Conservation (phyloP, 1,140 invertebrate species). For the Diprion similis region DNA sequence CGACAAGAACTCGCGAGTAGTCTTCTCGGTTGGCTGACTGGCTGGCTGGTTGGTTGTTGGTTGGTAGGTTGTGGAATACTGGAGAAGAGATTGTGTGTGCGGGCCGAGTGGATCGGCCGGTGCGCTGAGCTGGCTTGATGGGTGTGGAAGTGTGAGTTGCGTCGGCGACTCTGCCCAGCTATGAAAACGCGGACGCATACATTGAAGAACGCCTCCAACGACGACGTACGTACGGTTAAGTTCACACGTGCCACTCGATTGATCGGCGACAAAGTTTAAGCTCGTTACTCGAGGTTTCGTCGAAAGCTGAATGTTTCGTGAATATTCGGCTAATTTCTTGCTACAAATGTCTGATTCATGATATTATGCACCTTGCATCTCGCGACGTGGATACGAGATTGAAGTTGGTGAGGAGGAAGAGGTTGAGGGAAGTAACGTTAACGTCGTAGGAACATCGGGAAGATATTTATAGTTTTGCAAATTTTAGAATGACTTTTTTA, state of each 20-base stretch:
- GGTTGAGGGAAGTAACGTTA: no score
- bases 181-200: not conserved
- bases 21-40: not conserved
- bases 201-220: not conserved
- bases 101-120: not conserved
- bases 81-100: constrained; percentile 10
- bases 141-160: not conserved
- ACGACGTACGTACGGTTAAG: not conserved
- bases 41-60: not conserved
- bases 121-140: not conserved
- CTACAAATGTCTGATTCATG: no score
- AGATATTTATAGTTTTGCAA: no score
- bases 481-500: no score
- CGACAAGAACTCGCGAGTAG: not conserved
- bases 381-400: no score
- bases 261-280: not conserved
- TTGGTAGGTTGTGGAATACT: constrained; percentile 11
- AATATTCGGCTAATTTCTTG: no score
- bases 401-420: no score
- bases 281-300: no score
- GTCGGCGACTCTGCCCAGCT: not conserved
- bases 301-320: no score
- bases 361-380: no score
- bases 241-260: constrained; percentile 2
- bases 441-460: no score